Evolutionary conservation across 1,140 invertebrate species (phyloP).

Genomic region (Bombus haemorrhoidalis): DNA sequence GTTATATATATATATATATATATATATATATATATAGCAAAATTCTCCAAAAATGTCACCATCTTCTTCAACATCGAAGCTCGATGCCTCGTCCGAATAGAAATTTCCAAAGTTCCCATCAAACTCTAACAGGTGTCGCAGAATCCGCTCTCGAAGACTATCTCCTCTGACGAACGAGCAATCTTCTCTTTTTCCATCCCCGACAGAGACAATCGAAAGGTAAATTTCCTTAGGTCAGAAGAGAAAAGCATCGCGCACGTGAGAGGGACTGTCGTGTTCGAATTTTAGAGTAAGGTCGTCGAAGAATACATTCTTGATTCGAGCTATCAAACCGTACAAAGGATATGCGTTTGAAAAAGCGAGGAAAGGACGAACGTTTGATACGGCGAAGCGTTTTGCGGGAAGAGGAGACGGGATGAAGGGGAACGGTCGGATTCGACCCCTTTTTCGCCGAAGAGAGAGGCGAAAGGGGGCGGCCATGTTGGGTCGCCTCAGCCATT

Average conservation of each 20-base stretch:
- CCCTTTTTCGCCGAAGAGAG: constrained; percentile 44
- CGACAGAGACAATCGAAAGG: constrained; percentile 5
- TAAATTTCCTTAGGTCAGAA: neutral
- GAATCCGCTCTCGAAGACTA: neutral
- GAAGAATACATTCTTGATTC: constrained; percentile 42
- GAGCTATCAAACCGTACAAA: constrained; percentile 56
- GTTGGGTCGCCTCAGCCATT: constrained; percentile 73
- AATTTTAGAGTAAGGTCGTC: neutral
- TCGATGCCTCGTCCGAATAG: too few species aligned
- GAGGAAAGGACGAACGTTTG: constrained; percentile 35
- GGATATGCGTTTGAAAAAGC: constrained; percentile 50
- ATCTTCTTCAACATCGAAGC: too few species aligned
- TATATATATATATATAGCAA: too few species aligned
- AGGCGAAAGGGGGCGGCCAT: constrained; percentile 62
- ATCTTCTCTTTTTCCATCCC: neutral
- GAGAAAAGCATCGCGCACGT: too few species aligned
- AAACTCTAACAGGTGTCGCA: neutral
- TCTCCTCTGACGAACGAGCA: neutral
- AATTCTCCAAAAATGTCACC: too few species aligned
- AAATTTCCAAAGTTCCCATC: neutral
- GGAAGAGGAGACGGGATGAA: constrained; percentile 16
- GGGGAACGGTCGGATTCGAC: constrained; percentile 1
- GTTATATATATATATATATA: too few species aligned
- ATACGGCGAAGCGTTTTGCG: constrained; percentile 21
- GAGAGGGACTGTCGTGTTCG: neutral